Conservation (phyloP, 2,797 vertebrate species). For the Poeciliopsis presidionis region DNA sequence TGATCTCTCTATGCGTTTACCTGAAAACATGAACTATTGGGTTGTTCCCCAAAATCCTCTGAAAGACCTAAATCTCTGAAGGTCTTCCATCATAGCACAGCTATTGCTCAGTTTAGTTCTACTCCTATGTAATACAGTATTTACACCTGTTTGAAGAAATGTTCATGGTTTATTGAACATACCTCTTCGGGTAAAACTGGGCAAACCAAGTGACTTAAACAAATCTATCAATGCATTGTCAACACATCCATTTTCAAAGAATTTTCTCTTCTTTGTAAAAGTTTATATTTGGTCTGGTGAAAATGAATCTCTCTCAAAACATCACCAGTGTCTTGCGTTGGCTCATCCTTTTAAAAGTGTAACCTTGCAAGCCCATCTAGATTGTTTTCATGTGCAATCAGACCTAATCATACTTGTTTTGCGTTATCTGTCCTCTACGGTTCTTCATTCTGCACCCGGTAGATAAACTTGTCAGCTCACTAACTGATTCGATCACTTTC, state of each 20-base stretch:
- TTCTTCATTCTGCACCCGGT: not conserved
- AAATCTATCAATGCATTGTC: not conserved
- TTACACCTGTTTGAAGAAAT: not conserved
- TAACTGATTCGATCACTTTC: constrained; percentile 20
- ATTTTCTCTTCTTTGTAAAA: not conserved
- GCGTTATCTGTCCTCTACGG: not conserved
- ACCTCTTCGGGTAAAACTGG: not conserved
- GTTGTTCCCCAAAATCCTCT: not conserved
- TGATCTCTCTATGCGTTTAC: not conserved
- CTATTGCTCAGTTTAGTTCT: not conserved
- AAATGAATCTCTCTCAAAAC: not conserved
- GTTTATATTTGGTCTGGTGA: not conserved
- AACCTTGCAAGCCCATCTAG: not conserved
- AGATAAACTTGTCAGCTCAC: constrained; percentile 6
- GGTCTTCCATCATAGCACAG: not conserved
- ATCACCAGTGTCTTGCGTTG: not conserved
- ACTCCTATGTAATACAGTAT: no score
- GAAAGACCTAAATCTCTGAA: not conserved
- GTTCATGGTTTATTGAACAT: not conserved
- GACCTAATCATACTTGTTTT: not conserved
- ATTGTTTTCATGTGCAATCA: not conserved
- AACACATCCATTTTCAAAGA: not conserved
- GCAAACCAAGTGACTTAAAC: not conserved
- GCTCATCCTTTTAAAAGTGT: not conserved
- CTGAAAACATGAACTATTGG: not conserved